These are phyloP conservation scores for Pandemis cinnamomeana DNA, from an alignment of 2,888 invertebrate species.

Conservation along the genomic window DNA sequence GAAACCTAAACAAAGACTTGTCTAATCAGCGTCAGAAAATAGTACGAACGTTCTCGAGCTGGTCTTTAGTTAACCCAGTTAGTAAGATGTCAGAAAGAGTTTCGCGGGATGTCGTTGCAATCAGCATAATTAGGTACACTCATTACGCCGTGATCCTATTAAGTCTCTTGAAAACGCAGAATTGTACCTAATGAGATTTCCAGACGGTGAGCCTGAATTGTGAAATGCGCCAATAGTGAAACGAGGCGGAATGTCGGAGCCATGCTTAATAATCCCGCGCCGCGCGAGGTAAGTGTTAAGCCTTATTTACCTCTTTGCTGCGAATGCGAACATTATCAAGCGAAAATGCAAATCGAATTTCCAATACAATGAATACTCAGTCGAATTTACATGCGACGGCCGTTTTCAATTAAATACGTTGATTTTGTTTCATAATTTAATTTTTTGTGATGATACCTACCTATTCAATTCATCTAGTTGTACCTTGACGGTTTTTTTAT, in stretches of 20 bases:
- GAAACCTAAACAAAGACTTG: neutral
- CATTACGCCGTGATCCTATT: slow-evolving; percentile 37
- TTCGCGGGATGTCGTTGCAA: slow-evolving; percentile 25
- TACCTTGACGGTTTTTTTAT: neutral
- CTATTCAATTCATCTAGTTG: no score
- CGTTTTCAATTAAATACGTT: slow-evolving; percentile 10
- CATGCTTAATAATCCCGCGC: slow-evolving; percentile 51
- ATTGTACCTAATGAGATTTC: slow-evolving; percentile 47
- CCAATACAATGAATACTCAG: slow-evolving; percentile 46
- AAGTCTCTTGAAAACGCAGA: slow-evolving; percentile 40
- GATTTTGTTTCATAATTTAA: neutral
- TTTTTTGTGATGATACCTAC: neutral
- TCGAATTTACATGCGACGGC: slow-evolving; percentile 40
- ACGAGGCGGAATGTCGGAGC: slow-evolving; percentile 51
- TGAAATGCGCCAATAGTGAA: slow-evolving; percentile 52
- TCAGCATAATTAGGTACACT: slow-evolving; percentile 40
- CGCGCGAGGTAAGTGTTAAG: slow-evolving; percentile 53
- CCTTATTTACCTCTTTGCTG: slow-evolving; percentile 55
- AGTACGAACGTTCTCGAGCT: neutral
- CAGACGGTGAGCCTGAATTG: slow-evolving; percentile 47
- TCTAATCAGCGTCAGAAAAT: neutral
- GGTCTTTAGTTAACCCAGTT: slow-evolving; percentile 17
- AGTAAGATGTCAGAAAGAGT: slow-evolving; percentile 1
- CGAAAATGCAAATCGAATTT: slow-evolving; percentile 57
- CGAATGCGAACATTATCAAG: slow-evolving; percentile 51